Evolutionary conservation across 2,113 vertebrate genomes (phyloP), one percentile per base, ranked within the genome.

Genomic region (Eudyptes chrysolophus): DNA sequence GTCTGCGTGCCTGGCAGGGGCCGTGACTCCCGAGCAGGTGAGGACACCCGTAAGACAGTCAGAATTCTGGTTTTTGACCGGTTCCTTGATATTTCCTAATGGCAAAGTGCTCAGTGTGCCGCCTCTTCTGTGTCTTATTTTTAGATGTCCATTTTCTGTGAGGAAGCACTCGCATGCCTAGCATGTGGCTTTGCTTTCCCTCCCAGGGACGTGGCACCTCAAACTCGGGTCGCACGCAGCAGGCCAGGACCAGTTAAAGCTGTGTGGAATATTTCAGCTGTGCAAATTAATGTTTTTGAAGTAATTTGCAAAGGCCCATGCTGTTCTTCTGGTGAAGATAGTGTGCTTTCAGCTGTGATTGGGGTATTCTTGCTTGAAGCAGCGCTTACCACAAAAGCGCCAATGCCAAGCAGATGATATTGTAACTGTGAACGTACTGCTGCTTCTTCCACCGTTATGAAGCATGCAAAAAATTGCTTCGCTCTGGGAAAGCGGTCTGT

Each of bases 1-100:
- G 2, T 8, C 54, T 76, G 21, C 0, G 0, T 0, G 2, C 2
- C 3, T 52, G 21, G 36, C 1, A 1, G 13, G 8, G 17, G 2
- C 30, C 29, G 52, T 2, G 36, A 1, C 20, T 13, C 34, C 12
- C 1, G 1, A 26, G 14, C 32, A 64, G 69, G 52, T 89, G 0
- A 71, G 74, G 34, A 8, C 6, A 8, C 2, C 16, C 1, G 0
- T 8, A 22, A 51, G 12, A 2, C 1, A 24, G 16, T 21, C 5
- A 27, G 17, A 60, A 13, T 60, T 72, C 4, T 65, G 2, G 2
- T 7, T 19, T 75, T 76, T 55, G 4, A 3, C 16, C 1, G 4
- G 2, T 52, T 84, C 4, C 20, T 36, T 83, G n/a, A 0, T 86
- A 0, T 2, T 14, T 38, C 5, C 4, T 44, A 36, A 5, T 21